phyloP scores from a whole-genome alignment of 2,797 vertebrate genomes.

The Tinamus major region DNA sequence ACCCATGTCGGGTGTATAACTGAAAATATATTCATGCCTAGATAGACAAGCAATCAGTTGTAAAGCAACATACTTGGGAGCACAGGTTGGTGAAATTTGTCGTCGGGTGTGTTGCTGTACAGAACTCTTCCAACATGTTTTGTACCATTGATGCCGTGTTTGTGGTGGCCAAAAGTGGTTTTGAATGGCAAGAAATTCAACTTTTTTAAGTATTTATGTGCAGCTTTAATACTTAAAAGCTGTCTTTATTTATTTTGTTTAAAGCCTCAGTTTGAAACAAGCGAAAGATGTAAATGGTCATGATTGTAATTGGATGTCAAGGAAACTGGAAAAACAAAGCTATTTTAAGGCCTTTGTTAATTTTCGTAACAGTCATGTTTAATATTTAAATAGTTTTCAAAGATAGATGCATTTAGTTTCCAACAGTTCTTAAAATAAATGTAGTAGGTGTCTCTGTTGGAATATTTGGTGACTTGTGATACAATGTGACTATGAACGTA shows the following conservation, averaged over 20 bases:
- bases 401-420: constrained; percentile 34
- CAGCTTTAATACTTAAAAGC: constrained; percentile 52
- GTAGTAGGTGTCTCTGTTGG: not conserved
- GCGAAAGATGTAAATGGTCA: constrained; percentile 50
- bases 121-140: constrained; percentile 38
- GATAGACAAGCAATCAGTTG: not conserved
- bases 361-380: not conserved
- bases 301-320: constrained; percentile 53
- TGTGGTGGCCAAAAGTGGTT: constrained; percentile 24
- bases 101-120: not conserved
- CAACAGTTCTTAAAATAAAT: constrained; percentile 26
- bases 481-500: not conserved
- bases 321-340: constrained; percentile 34
- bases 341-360: constrained; percentile 25
- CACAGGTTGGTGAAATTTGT: constrained; percentile 16
- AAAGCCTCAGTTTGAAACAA: constrained; percentile 34
- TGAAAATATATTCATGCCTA: constrained; percentile 17
- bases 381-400: constrained; percentile 51
- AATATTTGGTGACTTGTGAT: not conserved
- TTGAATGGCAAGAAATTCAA: constrained; percentile 39
- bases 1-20: not conserved
- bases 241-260: not conserved
- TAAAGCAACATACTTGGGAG: not conserved
- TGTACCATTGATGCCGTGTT: constrained; percentile 38
- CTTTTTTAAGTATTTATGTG: constrained; percentile 30